Percentiles rank a stretch among this genome's conserved stretches.
Conservation (phyloP, 2,888 invertebrate genomes). For the Aethes cnicana region DNA sequence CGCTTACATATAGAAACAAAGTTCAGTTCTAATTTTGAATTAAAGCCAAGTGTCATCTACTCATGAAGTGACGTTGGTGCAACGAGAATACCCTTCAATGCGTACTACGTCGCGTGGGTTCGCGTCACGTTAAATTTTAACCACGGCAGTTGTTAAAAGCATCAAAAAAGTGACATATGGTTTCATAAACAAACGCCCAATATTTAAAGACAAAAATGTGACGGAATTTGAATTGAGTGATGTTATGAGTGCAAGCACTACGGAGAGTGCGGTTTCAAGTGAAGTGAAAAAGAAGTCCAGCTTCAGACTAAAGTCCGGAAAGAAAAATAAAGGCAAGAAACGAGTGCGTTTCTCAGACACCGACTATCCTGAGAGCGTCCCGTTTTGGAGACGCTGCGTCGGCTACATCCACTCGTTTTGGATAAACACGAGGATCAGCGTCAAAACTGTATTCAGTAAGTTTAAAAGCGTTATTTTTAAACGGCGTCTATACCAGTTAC, state of each 20-base stretch:
- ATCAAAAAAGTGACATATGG: not conserved
- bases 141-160: not conserved
- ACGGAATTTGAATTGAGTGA: not conserved
- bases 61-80: conserved; percentile 48
- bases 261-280: conserved; percentile 35
- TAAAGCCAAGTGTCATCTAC: conserved; percentile 62
- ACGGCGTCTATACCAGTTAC: conserved; percentile 30
- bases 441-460: conserved; percentile 61
- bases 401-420: conserved; percentile 61
- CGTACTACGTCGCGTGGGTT: conserved; percentile 3
- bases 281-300: conserved; percentile 65
- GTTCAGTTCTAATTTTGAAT: conserved; percentile 56
- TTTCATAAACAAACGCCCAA: not conserved
- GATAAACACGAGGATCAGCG: conserved; percentile 55
- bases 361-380: conserved; percentile 46
- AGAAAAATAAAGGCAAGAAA: conserved; percentile 57
- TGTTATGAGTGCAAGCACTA: conserved; percentile 14
- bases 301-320: conserved; percentile 56
- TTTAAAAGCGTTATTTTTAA: conserved; percentile 43
- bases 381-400: conserved; percentile 58
- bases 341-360: conserved; percentile 65
- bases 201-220: not conserved
- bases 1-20: conserved; percentile 47
- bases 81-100: conserved; percentile 25
- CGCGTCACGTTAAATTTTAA: conserved; percentile 2